Percentiles rank a stretch among this genome's conserved stretches.
phyloP scores from a whole-genome alignment of 2,888 invertebrate genomes.

The Ormia ochracea region DNA sequence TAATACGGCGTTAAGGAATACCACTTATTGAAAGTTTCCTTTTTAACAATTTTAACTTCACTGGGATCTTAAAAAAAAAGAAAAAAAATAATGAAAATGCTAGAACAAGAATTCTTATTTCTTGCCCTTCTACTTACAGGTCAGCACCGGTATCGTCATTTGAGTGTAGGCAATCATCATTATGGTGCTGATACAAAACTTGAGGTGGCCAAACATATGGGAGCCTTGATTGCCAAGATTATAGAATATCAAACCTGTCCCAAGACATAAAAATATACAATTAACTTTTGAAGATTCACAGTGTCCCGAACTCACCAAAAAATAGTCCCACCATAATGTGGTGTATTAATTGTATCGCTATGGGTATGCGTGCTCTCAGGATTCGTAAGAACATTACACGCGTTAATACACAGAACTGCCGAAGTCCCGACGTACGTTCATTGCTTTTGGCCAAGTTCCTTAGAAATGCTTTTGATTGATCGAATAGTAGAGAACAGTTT shows the following conservation, averaged over 20 bases:
- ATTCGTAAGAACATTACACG: constrained; percentile 81
- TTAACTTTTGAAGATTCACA: not conserved
- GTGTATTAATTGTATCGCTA: constrained; percentile 81
- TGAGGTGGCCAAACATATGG: constrained; percentile 83
- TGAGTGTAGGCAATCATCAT: constrained; percentile 84
- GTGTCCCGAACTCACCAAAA: constrained; percentile 68
- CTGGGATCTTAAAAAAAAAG: constrained; percentile 78
- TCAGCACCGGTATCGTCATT: constrained; percentile 83
- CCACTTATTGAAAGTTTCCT: constrained; percentile 85
- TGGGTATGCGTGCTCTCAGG: constrained; percentile 79
- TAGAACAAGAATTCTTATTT: not conserved
- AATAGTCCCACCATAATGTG: constrained; percentile 81
- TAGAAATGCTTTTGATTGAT: constrained; percentile 79
- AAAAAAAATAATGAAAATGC: not conserved
- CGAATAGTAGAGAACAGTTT: constrained; percentile 71
- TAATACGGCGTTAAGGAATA: constrained; percentile 82
- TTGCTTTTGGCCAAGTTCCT: constrained; percentile 72
- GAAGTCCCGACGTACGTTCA: constrained; percentile 79
- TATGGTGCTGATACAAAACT: constrained; percentile 82
- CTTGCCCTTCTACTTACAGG: constrained; percentile 79
- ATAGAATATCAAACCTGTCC: constrained; percentile 80
- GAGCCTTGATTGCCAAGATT: constrained; percentile 81
- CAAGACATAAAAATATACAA: too few relatives aligned
- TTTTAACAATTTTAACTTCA: constrained; percentile 83
- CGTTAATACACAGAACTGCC: constrained; percentile 80